Evolutionary conservation across 2,888 invertebrate species (phyloP).

Genomic region (Aleiodes alternator): DNA sequence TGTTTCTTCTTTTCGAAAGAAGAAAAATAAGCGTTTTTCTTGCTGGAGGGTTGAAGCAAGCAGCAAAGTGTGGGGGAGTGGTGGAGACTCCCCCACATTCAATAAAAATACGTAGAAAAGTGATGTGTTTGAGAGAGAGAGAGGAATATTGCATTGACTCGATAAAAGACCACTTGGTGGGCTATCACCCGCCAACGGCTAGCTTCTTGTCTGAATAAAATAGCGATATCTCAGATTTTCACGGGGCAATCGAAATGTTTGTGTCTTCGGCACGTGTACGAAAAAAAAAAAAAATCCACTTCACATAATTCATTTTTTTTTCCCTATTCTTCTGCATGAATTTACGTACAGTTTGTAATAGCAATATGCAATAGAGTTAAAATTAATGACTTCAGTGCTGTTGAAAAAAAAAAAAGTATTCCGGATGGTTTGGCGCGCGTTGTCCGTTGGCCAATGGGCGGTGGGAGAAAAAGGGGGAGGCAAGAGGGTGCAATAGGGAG

Average conservation of each 20-base stretch:
- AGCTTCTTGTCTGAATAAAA: conserved; percentile 37
- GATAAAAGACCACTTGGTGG: conserved; percentile 66
- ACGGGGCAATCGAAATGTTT: conserved; percentile 12
- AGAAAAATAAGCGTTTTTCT: conserved; percentile 13
- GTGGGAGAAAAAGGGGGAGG: conserved; percentile 21
- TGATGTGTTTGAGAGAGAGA: conserved; percentile 9
- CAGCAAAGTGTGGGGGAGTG: too few species aligned
- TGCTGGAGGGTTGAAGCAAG: not conserved
- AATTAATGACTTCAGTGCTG: conserved; percentile 62
- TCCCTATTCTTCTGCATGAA: not conserved
- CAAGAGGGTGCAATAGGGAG: conserved; percentile 13
- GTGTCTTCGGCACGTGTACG: conserved; percentile 26
- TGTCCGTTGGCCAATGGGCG: conserved; percentile 18
- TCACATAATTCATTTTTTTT: not conserved
- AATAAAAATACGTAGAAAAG: too few species aligned
- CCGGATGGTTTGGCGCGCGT: conserved; percentile 29
- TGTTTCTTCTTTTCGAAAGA: conserved; percentile 42
- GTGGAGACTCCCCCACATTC: too few species aligned
- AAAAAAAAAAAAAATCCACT: too few species aligned
- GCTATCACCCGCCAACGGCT: conserved; percentile 51
- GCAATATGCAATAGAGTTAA: conserved; percentile 69
- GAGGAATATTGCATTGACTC: conserved; percentile 60
- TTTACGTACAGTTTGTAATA: conserved; percentile 15
- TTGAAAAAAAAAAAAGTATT: conserved; percentile 52
- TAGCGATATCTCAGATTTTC: conserved; percentile 34